A percentile compares a stretch with the other conserved stretches of the same genome.
Conservation (phyloP, 2,888 invertebrate genomes). For the Aleiodes leptofemur region DNA sequence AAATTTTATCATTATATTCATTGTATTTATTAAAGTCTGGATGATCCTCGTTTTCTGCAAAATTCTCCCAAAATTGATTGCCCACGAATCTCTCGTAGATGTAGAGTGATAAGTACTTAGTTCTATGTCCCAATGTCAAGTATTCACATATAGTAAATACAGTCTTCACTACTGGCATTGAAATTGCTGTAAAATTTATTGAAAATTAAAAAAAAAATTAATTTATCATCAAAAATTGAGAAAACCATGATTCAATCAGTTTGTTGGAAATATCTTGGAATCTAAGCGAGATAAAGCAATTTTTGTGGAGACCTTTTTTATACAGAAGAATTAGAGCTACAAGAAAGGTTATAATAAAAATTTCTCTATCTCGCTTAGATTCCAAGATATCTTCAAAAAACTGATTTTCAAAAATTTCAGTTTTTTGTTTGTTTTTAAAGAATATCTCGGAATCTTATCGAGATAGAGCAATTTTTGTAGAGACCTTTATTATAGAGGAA, state of each 20-base stretch:
- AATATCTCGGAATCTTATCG: no score
- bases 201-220: background rate
- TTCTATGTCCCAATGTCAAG: slow-evolving; percentile 60
- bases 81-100: slow-evolving; percentile 68
- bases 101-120: slow-evolving; percentile 67
- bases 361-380: no score
- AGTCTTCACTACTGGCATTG: slow-evolving; percentile 58
- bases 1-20: slow-evolving; percentile 55
- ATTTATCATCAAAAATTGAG: background rate
- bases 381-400: no score
- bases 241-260: background rate
- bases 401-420: no score
- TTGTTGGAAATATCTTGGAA: background rate
- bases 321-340: no score
- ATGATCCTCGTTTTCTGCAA: slow-evolving; percentile 40
- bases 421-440: no score
- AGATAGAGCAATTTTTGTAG: no score
- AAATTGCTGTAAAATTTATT: slow-evolving; percentile 59
- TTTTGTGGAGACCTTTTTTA: no score
- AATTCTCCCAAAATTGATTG: slow-evolving; percentile 62
- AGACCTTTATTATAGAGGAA: no score
- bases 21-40: slow-evolving; percentile 52
- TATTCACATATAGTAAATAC: slow-evolving; percentile 63
- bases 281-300: no score
- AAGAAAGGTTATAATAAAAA: no score